A percentile compares a stretch with the other conserved stretches of the same genome.
Evolutionary conservation across 2,113 vertebrate genomes (phyloP).

Genomic region (Seriola aureovittata): DNA sequence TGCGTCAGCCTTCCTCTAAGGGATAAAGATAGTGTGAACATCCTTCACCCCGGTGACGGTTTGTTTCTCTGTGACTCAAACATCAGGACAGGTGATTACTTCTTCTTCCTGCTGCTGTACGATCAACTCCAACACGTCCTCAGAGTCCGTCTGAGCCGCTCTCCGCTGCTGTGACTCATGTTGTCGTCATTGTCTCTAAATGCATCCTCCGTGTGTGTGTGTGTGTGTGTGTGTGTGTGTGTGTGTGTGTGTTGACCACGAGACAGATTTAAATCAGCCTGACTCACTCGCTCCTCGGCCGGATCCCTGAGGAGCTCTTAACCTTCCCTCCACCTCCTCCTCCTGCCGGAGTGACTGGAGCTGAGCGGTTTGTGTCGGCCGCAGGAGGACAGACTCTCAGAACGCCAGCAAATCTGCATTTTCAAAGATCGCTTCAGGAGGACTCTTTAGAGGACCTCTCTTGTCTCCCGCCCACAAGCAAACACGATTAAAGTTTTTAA

Average conservation of each 20-base stretch:
- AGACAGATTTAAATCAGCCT: slow-evolving; percentile 51
- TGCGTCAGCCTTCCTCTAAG: too few relatives aligned
- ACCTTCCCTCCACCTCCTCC: slow-evolving; percentile 59
- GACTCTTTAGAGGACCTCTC: slow-evolving; percentile 1
- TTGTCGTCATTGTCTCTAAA: slow-evolving; percentile 58
- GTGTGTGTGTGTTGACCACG: slow-evolving; percentile 4
- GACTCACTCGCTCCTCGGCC: slow-evolving; percentile 55
- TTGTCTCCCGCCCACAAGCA: slow-evolving; percentile 31
- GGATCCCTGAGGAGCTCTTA: slow-evolving; percentile 33
- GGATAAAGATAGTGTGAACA: too few relatives aligned
- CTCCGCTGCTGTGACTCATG: slow-evolving; percentile 59
- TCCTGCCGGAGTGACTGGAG: slow-evolving; percentile 10
- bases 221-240: too few relatives aligned
- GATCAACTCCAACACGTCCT: background rate
- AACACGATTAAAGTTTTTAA: background rate
- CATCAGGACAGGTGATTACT: too few relatives aligned
- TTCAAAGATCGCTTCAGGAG: slow-evolving; percentile 38
- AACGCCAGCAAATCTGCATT: slow-evolving; percentile 40
- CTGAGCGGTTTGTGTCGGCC: slow-evolving; percentile 13
- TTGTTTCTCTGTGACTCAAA: too few relatives aligned
- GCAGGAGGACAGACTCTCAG: slow-evolving; percentile 26
- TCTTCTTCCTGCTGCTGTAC: background rate
- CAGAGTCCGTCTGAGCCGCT: background rate
- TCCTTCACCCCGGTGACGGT: too few relatives aligned
- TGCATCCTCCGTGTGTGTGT: slow-evolving; percentile 2